Conservation (phyloP, 2,888 invertebrate species). For the Macrosiphum euphorbiae region DNA sequence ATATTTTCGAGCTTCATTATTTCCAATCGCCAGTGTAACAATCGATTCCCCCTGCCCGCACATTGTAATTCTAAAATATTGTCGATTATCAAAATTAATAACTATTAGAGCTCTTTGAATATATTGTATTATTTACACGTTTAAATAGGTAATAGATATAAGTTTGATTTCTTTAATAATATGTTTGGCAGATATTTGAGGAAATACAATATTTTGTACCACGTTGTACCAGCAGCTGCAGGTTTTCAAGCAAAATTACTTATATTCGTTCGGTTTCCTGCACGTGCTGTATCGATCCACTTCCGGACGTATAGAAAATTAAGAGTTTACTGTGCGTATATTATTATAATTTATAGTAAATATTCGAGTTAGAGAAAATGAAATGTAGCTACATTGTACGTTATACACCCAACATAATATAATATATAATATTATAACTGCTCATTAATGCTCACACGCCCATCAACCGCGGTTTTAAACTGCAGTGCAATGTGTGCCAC, state of each 20-base stretch:
- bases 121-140: no score
- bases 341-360: neutral
- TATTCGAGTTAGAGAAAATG: neutral
- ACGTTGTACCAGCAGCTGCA: neutral
- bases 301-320: constrained; percentile 32
- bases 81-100: no score
- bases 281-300: neutral
- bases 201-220: neutral
- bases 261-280: constrained; percentile 13
- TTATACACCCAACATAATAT: neutral
- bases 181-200: neutral
- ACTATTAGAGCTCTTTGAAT: no score
- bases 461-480: neutral
- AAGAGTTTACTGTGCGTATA: constrained; percentile 13
- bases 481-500: constrained; percentile 5
- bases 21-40: no score
- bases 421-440: neutral
- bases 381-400: neutral
- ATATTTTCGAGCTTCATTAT: neutral
- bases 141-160: no score
- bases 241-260: neutral
- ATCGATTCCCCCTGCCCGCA: no score
- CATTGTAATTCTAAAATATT: no score
- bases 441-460: constrained; percentile 38
- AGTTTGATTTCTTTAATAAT: no score